A percentile compares a stretch with the other conserved stretches of the same genome.
phyloP scores from a whole-genome alignment of 1,140 invertebrate species.

The Cardiocondyla obscurior region DNA sequence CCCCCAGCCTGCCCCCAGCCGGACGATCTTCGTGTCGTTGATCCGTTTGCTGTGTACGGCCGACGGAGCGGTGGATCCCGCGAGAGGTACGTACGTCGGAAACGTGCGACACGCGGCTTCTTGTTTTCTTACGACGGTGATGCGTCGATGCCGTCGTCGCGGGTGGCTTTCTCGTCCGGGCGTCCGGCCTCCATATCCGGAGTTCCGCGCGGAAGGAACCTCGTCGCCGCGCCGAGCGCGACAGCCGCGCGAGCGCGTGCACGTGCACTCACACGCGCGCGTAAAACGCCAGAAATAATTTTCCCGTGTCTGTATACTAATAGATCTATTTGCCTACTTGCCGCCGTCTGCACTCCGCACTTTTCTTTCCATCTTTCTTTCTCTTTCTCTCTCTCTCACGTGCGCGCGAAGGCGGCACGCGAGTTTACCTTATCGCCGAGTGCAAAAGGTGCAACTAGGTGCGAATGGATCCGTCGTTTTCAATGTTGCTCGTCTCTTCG shows the following conservation, averaged over 20 bases:
- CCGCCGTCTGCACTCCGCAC: background rate
- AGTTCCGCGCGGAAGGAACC: background rate
- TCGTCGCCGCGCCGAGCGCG: background rate
- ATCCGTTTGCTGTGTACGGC: conserved; percentile 69
- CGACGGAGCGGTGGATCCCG: conserved; percentile 57
- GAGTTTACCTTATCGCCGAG: background rate
- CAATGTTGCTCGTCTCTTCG: background rate
- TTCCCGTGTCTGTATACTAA: background rate
- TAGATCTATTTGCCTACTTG: background rate
- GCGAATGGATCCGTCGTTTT: background rate
- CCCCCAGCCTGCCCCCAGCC: too few relatives aligned
- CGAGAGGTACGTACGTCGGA: conserved; percentile 15
- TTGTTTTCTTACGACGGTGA: too few relatives aligned
- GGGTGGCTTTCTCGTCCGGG: background rate
- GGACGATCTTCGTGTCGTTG: conserved; percentile 71
- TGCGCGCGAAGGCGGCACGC: background rate
- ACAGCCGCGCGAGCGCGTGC: background rate
- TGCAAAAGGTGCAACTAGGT: background rate
- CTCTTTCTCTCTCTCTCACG: background rate
- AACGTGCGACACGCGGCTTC: too few relatives aligned
- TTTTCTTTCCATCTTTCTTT: background rate
- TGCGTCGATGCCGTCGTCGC: background rate
- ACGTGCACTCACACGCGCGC: too few relatives aligned
- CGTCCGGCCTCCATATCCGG: conserved; percentile 14
- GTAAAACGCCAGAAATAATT: conserved; percentile 9